Conservation (phyloP, 2,113 vertebrate species). For the Ploceus nigricollis region DNA sequence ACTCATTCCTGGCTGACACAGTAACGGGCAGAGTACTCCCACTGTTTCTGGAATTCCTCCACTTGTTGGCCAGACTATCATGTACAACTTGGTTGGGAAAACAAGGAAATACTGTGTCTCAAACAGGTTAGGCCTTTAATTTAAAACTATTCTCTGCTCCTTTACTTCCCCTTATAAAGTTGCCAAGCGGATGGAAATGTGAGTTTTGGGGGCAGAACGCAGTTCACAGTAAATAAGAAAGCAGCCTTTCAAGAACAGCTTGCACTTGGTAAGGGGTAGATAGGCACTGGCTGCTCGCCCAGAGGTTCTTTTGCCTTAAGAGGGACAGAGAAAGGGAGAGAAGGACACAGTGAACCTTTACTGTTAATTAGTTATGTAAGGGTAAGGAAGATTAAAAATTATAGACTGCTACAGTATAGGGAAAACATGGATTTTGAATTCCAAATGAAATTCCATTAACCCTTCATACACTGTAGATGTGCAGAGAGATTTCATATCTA, state of each 20-base stretch:
- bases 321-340: not conserved
- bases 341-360: not conserved
- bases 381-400: not conserved
- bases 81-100: not conserved
- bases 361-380: not conserved
- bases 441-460: not conserved
- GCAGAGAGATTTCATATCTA: not conserved
- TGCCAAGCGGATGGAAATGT: not conserved
- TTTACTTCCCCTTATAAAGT: not conserved
- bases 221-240: constrained; percentile 4
- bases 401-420: not conserved
- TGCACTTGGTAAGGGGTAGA: constrained; percentile 1
- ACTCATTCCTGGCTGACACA: not conserved
- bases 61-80: not conserved
- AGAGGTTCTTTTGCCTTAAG: not conserved
- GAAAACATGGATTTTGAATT: not conserved
- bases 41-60: not conserved
- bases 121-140: not conserved
- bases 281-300: not conserved
- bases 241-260: constrained; percentile 16
- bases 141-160: not conserved
- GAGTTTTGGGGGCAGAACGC: not conserved
- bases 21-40: not conserved
- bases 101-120: not conserved
- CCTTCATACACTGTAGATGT: not conserved